Percentiles rank a stretch among this genome's conserved stretches.
These are phyloP conservation scores for Tachycineta bicolor DNA, from an alignment of 2,113 vertebrate species.

Conservation along the genomic window DNA sequence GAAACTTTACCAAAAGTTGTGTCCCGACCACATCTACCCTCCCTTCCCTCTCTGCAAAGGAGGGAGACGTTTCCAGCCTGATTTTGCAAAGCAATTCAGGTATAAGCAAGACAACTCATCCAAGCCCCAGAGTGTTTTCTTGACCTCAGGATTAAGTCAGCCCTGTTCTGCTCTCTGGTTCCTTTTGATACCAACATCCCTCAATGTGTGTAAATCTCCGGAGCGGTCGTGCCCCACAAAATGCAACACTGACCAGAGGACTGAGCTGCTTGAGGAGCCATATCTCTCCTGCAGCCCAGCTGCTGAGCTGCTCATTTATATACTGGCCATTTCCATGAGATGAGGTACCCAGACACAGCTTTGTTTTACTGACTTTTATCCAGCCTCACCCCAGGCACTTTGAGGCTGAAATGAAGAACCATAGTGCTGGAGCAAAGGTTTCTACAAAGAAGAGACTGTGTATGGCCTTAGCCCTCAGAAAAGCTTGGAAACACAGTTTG, in stretches of 20 bases:
- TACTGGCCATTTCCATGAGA: not conserved
- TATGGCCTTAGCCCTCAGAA: not conserved
- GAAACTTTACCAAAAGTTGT: not conserved
- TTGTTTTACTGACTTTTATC: not conserved
- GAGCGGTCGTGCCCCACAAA: accelerated
- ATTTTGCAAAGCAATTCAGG: not conserved
- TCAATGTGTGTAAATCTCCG: not conserved
- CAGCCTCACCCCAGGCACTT: not conserved
- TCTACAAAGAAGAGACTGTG: not conserved
- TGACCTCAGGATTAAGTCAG: not conserved
- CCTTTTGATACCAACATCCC: not conserved
- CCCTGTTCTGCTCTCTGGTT: not conserved
- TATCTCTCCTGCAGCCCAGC: not conserved
- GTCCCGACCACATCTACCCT: not conserved
- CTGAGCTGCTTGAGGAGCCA: not conserved
- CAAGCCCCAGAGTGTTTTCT: not conserved
- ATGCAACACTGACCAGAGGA: not conserved
- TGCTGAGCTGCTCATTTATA: not conserved
- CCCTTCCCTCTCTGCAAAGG: not conserved
- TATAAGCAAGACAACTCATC: not conserved
- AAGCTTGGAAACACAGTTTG: not conserved
- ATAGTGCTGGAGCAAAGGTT: not conserved
- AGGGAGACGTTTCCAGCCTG: not conserved
- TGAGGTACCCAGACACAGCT: not conserved
- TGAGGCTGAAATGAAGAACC: not conserved